phyloP scores from a whole-genome alignment of 2,797 vertebrate genomes.

The Meriones psammophilus region DNA sequence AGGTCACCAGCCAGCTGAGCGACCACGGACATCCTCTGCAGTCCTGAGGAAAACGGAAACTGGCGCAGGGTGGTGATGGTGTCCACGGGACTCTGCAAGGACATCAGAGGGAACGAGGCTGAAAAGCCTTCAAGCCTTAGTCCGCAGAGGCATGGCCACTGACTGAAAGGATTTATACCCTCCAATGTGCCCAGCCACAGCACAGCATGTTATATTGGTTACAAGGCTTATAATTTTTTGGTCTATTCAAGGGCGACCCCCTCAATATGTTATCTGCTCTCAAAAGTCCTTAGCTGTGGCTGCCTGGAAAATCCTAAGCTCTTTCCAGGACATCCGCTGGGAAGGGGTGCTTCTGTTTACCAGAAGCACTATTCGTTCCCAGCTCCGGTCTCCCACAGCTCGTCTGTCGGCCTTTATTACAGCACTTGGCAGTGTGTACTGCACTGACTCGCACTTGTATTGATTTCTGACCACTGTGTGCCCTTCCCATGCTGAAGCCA shows the following conservation, averaged over 20 bases:
- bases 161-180: not conserved
- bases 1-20: constrained; percentile 71
- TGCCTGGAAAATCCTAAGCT: not conserved
- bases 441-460: constrained; percentile 12
- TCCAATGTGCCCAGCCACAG: not conserved
- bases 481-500: not conserved
- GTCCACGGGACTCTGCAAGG: constrained; percentile 77
- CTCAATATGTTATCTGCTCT: not conserved
- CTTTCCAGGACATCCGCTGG: not conserved
- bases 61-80: constrained; percentile 83
- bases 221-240: not conserved
- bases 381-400: not conserved
- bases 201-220: not conserved
- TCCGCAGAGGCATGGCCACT: not conserved
- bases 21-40: constrained; percentile 87
- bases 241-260: not conserved
- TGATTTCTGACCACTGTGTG: not conserved
- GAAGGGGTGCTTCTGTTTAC: not conserved
- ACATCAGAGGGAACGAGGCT: not conserved
- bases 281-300: not conserved
- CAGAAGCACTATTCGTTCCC: not conserved
- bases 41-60: constrained; percentile 87
- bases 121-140: not conserved
- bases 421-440: not conserved
- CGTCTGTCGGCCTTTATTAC: constrained; percentile 12